Percentiles rank a stretch among this genome's conserved stretches.
Evolutionary conservation across 2,113 vertebrate species (phyloP).

Genomic region (Oplegnathus fasciatus): DNA sequence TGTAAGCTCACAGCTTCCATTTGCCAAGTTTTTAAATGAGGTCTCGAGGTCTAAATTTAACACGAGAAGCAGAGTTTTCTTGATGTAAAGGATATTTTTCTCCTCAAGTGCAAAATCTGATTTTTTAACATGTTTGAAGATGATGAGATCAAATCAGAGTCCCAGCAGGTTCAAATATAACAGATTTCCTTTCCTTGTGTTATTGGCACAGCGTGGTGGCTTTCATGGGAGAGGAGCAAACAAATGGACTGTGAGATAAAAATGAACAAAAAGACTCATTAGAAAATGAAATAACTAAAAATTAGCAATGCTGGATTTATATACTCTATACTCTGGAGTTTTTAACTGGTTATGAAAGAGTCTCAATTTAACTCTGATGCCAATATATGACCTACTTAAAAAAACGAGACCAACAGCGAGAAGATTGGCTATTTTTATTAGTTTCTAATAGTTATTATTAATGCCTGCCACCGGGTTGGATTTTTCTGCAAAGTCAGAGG

Average conservation of each 20-base stretch:
- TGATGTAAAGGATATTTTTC: neutral
- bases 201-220: conserved; percentile 37
- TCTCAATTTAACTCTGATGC: too few relatives aligned
- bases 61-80: neutral
- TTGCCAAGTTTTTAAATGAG: neutral
- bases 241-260: conserved; percentile 51
- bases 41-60: conserved; percentile 17
- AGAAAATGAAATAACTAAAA: conserved; percentile 10
- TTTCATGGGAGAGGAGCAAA: conserved; percentile 43
- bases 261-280: conserved; percentile 23
- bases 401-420: too few relatives aligned
- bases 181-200: conserved; percentile 25
- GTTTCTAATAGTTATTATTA: too few relatives aligned
- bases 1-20: neutral
- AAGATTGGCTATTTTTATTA: too few relatives aligned
- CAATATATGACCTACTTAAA: too few relatives aligned
- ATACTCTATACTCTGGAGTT: too few relatives aligned
- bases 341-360: too few relatives aligned
- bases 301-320: too few relatives aligned
- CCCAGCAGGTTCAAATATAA: conserved; percentile 49
- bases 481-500: too few relatives aligned
- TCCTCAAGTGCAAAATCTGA: conserved; percentile 1
- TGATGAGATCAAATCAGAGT: conserved; percentile 35
- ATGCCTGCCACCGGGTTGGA: too few relatives aligned
- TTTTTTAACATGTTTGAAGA: too few relatives aligned